Base-by-base conservation (phyloP, 1,140 invertebrate species). In the Trypoxylus dichotomus region DNA sequence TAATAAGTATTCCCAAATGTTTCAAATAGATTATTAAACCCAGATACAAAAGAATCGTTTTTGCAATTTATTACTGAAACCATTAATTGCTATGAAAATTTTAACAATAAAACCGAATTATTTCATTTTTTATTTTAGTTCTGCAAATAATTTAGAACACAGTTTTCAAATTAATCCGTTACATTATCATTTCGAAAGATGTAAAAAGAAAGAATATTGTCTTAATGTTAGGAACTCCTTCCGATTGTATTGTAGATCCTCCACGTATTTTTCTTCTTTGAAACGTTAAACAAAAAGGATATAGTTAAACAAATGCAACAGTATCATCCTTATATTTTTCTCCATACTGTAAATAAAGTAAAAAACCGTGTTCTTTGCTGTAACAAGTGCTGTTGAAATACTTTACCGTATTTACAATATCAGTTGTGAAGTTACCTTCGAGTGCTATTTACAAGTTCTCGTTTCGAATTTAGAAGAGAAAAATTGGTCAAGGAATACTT, bases 231-330 rank as follows among this genome's bases (percentile, higher is more conserved):
- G 47, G 47, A 58, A 58, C 47, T 58, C 47, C 47, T n/a, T 58
- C 47, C 7, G 47, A 58, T 58, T 58, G 47, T 21, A 2, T 58
- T 37, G 5, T 5, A 8, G 6, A 19, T 19, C 15, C 13, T 58
- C 21, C 47, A 21, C 47, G 5, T 58, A 5, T 58, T 2, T 58
- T 58, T 37, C 2, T 8, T 37, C 32, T 0, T 37, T 37, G 32
- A 37, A 21, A 58, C 15, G 15, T 58, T 3, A 2, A 2, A 1
- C 2, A 21, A 58, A 58, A 13, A 13, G 21, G 3, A 2, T 58
- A 58, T 58, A 21, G 5, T 58, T 58, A 58, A 58, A 58, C 47
- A 58, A 58, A 58, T 58, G 47, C 47, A 58, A 58, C 47, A 58
- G 47, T 58, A 58, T 58, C 47, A 58, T 58, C 47, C 47, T 19